Conservation (phyloP, 2,797 vertebrate genomes). For the Muscicapa striata region DNA sequence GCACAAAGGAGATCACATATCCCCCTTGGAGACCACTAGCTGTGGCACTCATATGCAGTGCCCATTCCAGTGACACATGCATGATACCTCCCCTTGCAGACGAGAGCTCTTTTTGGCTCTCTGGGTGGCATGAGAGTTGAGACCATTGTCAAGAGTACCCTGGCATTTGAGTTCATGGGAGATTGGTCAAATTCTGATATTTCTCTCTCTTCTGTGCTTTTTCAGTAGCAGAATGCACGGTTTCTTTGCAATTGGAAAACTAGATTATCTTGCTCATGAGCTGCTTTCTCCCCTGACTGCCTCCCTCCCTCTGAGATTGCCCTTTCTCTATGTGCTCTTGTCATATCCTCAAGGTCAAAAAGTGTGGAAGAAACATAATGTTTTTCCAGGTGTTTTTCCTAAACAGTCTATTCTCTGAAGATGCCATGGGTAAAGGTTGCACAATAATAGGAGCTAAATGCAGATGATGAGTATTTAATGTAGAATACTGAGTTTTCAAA, state of each 20-base stretch:
- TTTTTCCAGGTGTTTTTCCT: slow-evolving; percentile 9
- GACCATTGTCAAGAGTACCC: not conserved
- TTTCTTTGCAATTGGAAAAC: not conserved
- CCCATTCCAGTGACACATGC: rapidly evolving
- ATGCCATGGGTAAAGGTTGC: not conserved
- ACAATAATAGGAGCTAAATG: not conserved
- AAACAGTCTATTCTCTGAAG: not conserved
- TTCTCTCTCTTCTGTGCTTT: not conserved
- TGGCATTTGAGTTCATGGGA: not conserved
- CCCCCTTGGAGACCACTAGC: not conserved
- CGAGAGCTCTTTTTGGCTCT: not conserved
- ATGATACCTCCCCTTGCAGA: not conserved
- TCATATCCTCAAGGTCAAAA: slow-evolving; percentile 24
- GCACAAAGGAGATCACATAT: not conserved
- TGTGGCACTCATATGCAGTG: not conserved
- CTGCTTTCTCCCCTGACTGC: not conserved
- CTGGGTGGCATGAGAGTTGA: not conserved
- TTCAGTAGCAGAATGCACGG: not conserved
- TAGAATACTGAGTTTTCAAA: not conserved
- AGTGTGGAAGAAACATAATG: not conserved
- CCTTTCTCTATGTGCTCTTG: slow-evolving; percentile 31
- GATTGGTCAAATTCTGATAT: not conserved
- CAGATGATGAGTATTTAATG: not conserved
- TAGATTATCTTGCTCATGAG: rapidly evolving
- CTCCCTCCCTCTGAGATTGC: slow-evolving; percentile 6